A percentile compares a stretch with the other conserved stretches of the same genome.
Conservation (phyloP, 2,113 vertebrate genomes). For the Passer montanus region DNA sequence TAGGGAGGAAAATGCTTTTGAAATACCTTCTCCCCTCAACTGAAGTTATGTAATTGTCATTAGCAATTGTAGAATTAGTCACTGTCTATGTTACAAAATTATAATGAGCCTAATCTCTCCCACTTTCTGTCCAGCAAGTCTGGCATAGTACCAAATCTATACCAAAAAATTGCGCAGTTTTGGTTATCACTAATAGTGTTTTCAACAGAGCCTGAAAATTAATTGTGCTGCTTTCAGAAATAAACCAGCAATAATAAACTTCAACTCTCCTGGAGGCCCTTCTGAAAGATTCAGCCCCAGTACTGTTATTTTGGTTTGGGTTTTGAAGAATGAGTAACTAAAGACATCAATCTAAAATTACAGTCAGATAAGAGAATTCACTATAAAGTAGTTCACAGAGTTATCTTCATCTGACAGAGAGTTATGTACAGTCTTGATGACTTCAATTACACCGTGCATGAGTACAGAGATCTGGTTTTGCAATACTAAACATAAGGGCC, state of each 20-base stretch:
- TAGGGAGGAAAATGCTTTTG: not conserved
- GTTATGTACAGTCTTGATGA: not conserved
- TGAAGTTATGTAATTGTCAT: not conserved
- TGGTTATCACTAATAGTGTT: not conserved
- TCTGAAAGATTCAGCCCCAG: not conserved
- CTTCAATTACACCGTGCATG: not conserved
- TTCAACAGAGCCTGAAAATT: not conserved
- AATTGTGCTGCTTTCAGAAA: not conserved
- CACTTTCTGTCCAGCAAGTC: not conserved
- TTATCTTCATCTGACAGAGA: not conserved
- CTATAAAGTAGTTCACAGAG: not conserved
- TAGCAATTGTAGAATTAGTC: constrained; percentile 12
- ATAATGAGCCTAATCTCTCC: not conserved
- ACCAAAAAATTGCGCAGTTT: not conserved
- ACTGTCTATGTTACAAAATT: not conserved
- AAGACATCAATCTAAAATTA: not conserved
- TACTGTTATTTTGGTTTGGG: not conserved
- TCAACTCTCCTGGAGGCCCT: not conserved
- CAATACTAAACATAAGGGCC: not conserved
- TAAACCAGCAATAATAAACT: not conserved
- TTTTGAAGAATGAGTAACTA: not conserved
- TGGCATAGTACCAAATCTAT: not conserved
- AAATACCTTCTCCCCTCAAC: not conserved
- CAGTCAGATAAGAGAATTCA: not conserved
- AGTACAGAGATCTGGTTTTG: not conserved